A percentile compares a stretch with the other conserved stretches of the same genome.
Evolutionary conservation across 2,888 invertebrate species (phyloP).

Genomic region (Bruchidius siliquastri): DNA sequence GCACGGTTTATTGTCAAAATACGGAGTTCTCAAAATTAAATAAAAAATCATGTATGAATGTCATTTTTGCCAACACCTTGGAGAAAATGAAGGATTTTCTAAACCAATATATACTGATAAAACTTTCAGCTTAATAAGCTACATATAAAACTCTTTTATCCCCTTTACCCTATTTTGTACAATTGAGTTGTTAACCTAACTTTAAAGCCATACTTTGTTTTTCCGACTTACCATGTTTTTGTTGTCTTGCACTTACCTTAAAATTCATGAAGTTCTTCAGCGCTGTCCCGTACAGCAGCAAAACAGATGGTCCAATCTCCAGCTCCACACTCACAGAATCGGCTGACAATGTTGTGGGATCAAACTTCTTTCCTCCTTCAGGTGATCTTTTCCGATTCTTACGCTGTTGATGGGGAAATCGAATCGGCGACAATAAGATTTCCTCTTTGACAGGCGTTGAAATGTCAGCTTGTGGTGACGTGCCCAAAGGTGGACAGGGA

Average conservation of each 20-base stretch:
- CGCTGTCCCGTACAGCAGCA: constrained; percentile 88
- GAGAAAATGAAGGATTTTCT: too few species aligned
- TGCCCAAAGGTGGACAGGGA: constrained; percentile 84
- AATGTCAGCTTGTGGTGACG: constrained; percentile 84
- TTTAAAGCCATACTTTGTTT: too few species aligned
- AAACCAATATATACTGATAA: too few species aligned
- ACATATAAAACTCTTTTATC: too few species aligned
- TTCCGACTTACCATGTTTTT: neutral
- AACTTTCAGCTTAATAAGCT: too few species aligned
- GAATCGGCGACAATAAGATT: constrained; percentile 83
- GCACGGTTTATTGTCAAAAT: too few species aligned
- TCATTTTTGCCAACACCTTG: too few species aligned
- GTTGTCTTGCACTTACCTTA: constrained; percentile 50
- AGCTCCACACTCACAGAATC: constrained; percentile 89
- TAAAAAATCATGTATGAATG: too few species aligned
- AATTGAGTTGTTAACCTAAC: too few species aligned
- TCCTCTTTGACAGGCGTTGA: constrained; percentile 95
- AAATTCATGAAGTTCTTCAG: constrained; percentile 84
- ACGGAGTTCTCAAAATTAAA: too few species aligned
- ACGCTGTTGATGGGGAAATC: constrained; percentile 66
- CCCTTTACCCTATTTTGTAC: too few species aligned
- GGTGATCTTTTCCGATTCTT: constrained; percentile 41
- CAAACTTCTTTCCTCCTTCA: constrained; percentile 74
- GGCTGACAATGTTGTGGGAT: constrained; percentile 77
- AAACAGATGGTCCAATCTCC: constrained; percentile 90